Evolutionary conservation across 2,113 vertebrate genomes (phyloP), one percentile per base, ranked within the genome.

Genomic region (Pseudorhombus dupliciocellatus): DNA sequence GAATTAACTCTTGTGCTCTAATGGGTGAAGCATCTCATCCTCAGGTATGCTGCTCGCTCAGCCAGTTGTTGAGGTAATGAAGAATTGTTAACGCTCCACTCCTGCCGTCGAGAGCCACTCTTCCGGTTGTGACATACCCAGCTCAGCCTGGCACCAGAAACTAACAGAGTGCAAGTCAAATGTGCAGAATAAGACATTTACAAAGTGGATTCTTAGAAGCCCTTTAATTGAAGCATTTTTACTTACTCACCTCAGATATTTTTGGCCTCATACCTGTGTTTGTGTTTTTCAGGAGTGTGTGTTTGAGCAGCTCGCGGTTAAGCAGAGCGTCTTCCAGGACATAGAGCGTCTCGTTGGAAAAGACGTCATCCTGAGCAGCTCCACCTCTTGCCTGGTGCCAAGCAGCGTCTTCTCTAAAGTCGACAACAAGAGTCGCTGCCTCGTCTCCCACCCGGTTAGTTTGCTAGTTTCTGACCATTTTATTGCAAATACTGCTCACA

Each of bases 371-470:
- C 85, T 99, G 73, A 96, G 96, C 92, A 99, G 97, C 88, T 99
- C 98, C 0, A 97, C 94, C 5, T 99, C 97, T 40, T 96, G 95
- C 54, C 94, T 99, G 82, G 88, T 98, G 77, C 98, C 98, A 6
- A 96, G 95, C 88, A 92, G 88, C 46, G 77, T 99, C 77, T 99
- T 99, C 85, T 84, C 92, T 4, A 93, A 90, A 57, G 88, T 99
- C 34, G 93, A 91, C 21, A 94, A 94, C 2, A 92, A 89, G 79
- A 94, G 92, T 40, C 96, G 96, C 68, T 99, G 98, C 84, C 87
- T 99, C 0, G 95, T 99, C 79, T 96, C 96, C 1, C 98, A 99
- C 79, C 98, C 98, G 59, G 97, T 99, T 79, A 95, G 96, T 96
- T 42, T 42, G 12, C 40, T 42, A 14, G 14, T 42, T 16, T 42